Evolutionary conservation across 2,113 vertebrate species (phyloP), one percentile per base, ranked within the genome.

Genomic region (Haplotaxodon microlepis): DNA sequence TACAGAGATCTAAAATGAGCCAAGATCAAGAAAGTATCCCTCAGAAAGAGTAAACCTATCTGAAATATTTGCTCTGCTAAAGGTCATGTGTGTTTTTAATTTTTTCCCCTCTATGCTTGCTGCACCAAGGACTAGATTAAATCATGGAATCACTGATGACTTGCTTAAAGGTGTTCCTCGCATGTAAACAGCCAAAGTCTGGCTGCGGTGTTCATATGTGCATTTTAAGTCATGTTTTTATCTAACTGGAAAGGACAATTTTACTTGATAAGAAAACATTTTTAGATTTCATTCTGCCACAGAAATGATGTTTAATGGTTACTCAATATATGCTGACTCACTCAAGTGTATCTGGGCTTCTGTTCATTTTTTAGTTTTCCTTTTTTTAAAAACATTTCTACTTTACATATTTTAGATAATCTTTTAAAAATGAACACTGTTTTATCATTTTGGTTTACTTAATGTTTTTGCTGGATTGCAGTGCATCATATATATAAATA

Each of bases 81-180:
- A 91, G 89, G 84, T 94, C 87, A 50, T 38, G 40, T 54, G 88
- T 78, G 81, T 86, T 91, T 51, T 88, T 2, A 27, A 45, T 31
- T 63, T 59, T 83, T 9, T 0, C 40, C 82, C 34, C 27, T 82
- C 36, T 57, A 14, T 81, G 82, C 84, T 86, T 73, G 82, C 71
- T 84, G 38, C 71, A 84, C 50, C 21, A 19, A 85, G 78, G 82
- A 83, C 63, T 84, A 63, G n/a, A 86, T 90, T 59, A 53, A 81
- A 82, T 66, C 57, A 53, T 21, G 11, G 71, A 61, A 50, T 66
- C 85, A 40, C 34, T 24, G 3, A 90, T 27, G 71, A 86, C 63
- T 50, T 50, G 21, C 71, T 8, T 78, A 31, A 78, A 50, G 42
- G 9, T 29, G 47, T 21, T 84, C 63, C 73, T 81, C 38, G 29